Evolutionary conservation across 2,797 vertebrate species (phyloP).

Genomic region (Helarctos malayanus): DNA sequence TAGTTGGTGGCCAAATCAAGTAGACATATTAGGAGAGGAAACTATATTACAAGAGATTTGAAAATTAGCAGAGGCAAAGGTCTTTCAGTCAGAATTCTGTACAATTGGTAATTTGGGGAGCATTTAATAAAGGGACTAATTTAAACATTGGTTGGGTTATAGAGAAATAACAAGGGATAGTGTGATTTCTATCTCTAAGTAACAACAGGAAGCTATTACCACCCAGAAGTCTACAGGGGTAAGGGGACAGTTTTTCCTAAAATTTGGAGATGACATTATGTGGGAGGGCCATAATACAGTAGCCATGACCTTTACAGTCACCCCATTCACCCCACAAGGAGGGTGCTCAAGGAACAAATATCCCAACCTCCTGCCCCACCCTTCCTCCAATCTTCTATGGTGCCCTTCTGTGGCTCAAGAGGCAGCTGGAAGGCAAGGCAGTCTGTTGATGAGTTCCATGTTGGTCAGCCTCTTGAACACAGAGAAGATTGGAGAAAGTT

Average conservation of each 20-base stretch:
- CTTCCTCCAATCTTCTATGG: neutral
- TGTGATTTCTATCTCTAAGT: neutral
- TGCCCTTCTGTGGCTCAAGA: neutral
- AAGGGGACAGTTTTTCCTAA: neutral
- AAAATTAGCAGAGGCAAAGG: neutral
- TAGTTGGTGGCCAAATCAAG: neutral
- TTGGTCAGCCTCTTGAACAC: neutral
- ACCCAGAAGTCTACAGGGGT: neutral
- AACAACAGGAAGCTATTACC: neutral
- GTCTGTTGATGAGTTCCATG: neutral
- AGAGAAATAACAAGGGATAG: slow-evolving; percentile 11
- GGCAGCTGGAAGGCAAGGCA: neutral
- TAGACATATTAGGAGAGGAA: neutral
- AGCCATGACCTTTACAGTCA: neutral
- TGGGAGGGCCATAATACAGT: neutral
- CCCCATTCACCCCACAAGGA: neutral
- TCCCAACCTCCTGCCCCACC: neutral
- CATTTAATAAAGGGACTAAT: neutral
- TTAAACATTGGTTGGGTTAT: neutral
- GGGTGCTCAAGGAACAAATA: neutral
- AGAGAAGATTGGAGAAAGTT: neutral
- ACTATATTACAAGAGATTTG: neutral
- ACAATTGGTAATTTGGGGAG: neutral
- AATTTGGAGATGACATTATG: neutral
- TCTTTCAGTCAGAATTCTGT: neutral